A percentile compares a stretch with the other conserved stretches of the same genome.
phyloP scores from a whole-genome alignment of 53 echinoderm and acorn worm species.

The Echinometra lucunter region DNA sequence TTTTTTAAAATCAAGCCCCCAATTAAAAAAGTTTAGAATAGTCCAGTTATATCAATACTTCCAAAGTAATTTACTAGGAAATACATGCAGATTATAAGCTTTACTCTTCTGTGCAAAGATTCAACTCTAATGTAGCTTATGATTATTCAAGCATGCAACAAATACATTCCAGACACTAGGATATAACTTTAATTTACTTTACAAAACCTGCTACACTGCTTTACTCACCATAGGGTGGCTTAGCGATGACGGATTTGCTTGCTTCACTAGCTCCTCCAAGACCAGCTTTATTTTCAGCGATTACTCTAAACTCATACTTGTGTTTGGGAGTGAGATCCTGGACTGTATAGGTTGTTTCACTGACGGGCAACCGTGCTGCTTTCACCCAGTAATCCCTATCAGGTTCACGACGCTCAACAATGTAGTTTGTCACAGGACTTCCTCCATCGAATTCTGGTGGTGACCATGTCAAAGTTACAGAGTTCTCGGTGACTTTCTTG shows the following conservation, averaged over 20 bases:
- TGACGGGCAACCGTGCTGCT: slow-evolving; percentile 74
- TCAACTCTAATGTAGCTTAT: background rate
- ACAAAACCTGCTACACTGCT: background rate
- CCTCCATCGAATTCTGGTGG: slow-evolving; percentile 92
- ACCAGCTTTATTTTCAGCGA: slow-evolving; percentile 92
- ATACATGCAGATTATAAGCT: too few relatives aligned
- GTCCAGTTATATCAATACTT: too few relatives aligned
- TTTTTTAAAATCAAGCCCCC: background rate
- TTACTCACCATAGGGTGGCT: slow-evolving; percentile 92
- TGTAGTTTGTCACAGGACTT: slow-evolving; percentile 88
- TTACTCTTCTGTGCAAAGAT: too few relatives aligned
- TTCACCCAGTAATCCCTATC: slow-evolving; percentile 84
- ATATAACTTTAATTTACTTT: background rate
- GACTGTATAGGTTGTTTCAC: slow-evolving; percentile 81
- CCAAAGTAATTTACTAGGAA: too few relatives aligned
- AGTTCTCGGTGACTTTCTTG: slow-evolving; percentile 79
- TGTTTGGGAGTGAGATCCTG: slow-evolving; percentile 83
- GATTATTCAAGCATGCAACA: background rate
- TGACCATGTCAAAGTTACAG: slow-evolving; percentile 88
- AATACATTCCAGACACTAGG: background rate
- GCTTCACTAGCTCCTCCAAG: slow-evolving; percentile 89
- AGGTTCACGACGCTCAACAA: slow-evolving; percentile 87
- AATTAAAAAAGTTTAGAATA: too few relatives aligned
- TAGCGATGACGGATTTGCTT: slow-evolving; percentile 81
- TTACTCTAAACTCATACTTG: slow-evolving; percentile 92